Evolutionary conservation across 2,113 vertebrate species (phyloP), one percentile per base, ranked within the genome.

Genomic region (Atrichornis clamosus): DNA sequence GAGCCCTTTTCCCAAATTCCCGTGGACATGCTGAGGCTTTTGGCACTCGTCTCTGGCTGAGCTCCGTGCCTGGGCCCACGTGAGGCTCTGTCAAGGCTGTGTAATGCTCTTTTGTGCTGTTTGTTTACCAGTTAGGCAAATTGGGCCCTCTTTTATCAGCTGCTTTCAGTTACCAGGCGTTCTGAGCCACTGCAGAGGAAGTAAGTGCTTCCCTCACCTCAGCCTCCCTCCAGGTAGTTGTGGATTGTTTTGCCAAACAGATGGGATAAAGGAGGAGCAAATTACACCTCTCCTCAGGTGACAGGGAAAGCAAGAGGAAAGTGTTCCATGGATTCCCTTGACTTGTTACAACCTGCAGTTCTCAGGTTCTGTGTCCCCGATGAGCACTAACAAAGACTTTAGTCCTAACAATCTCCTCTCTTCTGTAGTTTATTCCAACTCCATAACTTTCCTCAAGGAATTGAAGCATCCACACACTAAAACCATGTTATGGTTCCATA

Each of bases 171-270:
- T 13, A 13, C 7, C 44, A 52, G n/a, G 42, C 28, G 10, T 8
- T 17, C 63, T 21, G 26, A 69, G 67, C 28, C 32, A 12, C 0
- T 21, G 35, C 44, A 64, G 11, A 56, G 26, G 18, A 78, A 81
- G 35, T 11, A 7, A 37, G 8, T 13, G 52, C 35, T 84, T 67
- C 23, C 33, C 67, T 4, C 60, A n/a, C 19, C 33, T 5, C 77
- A 30, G 0, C 10, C 59, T 67, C 33, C 35, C 47, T n/a, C n/a
- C 46, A 21, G 69, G 69, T 5, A 3, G 13, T 0, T 11, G 28
- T 7, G 62, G 46, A 2, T n/a, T 39, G n/a, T 22, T 69, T 22
- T 62, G 32, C 50, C 81, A 82, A 83, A 33, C 52, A 86, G 52
- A 58, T 80, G 47, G 62, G n/a, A 53, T 22, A 53, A 58, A 44